Conservation (phyloP, 2,797 vertebrate genomes). For the Siniperca undulata region DNA sequence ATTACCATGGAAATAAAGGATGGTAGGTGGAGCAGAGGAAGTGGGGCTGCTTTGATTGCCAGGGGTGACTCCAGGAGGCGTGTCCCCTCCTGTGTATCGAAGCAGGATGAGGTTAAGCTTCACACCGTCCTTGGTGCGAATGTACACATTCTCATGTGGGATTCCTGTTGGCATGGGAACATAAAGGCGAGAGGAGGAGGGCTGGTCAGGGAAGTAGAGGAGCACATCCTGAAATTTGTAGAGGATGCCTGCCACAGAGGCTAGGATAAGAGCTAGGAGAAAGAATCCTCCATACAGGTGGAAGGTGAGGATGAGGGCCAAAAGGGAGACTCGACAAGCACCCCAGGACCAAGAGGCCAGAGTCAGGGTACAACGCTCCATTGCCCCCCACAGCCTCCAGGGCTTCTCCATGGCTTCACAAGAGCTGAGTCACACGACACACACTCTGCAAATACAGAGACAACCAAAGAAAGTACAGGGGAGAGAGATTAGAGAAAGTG, state of each 20-base stretch:
- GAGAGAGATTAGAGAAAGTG: not conserved
- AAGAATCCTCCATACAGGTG: constrained; percentile 95
- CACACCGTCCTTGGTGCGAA: constrained; percentile 96
- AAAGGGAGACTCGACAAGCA: constrained; percentile 94
- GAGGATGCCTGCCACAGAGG: constrained; percentile 94
- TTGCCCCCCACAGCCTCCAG: constrained; percentile 93
- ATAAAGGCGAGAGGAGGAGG: constrained; percentile 96
- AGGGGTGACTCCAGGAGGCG: constrained; percentile 58
- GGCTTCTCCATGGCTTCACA: constrained; percentile 93
- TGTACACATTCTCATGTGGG: constrained; percentile 95
- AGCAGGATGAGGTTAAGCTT: constrained; percentile 96
- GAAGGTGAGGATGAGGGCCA: constrained; percentile 98
- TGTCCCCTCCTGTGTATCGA: constrained; percentile 93
- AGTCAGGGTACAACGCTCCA: constrained; percentile 91
- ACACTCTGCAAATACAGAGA: constrained; percentile 78
- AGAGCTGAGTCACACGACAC: constrained; percentile 78
- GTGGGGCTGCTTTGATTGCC: constrained; percentile 80
- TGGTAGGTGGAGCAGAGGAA: constrained; percentile 90
- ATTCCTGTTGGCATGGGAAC: constrained; percentile 98
- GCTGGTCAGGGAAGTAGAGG: constrained; percentile 98
- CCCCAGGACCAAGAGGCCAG: constrained; percentile 96
- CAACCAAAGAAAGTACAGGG: not conserved
- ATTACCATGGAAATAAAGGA: constrained; percentile 99
- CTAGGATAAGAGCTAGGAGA: constrained; percentile 93
- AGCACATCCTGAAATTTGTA: constrained; percentile 98